Conservation (phyloP, 2,888 invertebrate species). For the Habrosyne pyritoides region DNA sequence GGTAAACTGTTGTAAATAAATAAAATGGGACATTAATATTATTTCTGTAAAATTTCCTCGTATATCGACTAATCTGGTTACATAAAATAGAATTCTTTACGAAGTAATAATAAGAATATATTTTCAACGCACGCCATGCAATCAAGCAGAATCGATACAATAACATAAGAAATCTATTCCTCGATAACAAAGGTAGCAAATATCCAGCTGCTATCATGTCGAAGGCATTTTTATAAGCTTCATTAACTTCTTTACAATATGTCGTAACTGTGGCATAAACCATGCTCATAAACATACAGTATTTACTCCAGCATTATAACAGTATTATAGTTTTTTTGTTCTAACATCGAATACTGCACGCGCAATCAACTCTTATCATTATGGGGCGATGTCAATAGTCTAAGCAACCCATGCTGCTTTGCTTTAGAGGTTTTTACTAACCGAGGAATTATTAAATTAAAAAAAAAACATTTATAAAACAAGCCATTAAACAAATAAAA, state of each 20-base stretch:
- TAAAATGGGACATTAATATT: conserved; percentile 30
- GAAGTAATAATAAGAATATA: neutral
- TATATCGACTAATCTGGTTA: conserved; percentile 1
- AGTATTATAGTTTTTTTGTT: neutral
- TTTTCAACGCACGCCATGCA: neutral
- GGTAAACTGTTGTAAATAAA: conserved; percentile 20
- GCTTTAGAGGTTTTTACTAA: no score
- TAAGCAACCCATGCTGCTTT: no score
- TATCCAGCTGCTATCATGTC: neutral
- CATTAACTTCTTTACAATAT: neutral
- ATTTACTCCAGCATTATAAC: neutral
- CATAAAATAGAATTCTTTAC: neutral
- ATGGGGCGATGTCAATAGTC: neutral
- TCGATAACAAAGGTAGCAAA: neutral
- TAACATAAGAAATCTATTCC: neutral
- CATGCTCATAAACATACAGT: neutral
- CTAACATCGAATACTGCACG: neutral
- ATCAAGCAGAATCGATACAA: neutral
- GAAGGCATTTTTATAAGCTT: neutral
- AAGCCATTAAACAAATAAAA: no score
- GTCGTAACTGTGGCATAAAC: neutral
- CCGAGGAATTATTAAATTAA: no score
- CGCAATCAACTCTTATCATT: neutral
- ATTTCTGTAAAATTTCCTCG: conserved; percentile 32
- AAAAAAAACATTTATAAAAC: no score